phyloP scores from a whole-genome alignment of 37 sponge, comb jelly and placozoan species.

The Oopsacas minuta region DNA sequence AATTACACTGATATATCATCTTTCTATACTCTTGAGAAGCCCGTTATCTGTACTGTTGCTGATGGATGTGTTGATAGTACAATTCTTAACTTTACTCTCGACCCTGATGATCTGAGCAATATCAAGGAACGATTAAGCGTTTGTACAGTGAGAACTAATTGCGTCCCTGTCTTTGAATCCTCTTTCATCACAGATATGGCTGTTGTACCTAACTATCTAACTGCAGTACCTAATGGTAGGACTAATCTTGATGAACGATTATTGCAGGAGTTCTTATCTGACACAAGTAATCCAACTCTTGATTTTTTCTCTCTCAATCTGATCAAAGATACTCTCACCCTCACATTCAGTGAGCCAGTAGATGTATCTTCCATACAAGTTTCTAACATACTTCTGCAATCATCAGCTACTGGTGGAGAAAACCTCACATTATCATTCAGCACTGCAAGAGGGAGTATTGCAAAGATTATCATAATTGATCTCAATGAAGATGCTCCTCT shows the following conservation, averaged over 20 bases:
- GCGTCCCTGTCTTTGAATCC: constrained; percentile 39
- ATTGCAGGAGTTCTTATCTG: constrained; percentile 30
- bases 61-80: constrained; percentile 23
- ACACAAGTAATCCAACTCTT: constrained; percentile 45
- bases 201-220: constrained; percentile 37
- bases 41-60: background rate
- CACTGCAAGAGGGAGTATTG: background rate
- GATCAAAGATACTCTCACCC: constrained; percentile 21
- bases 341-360: constrained; percentile 62
- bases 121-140: constrained; percentile 37
- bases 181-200: constrained; percentile 50
- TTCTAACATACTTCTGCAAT: background rate
- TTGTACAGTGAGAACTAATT: constrained; percentile 51
- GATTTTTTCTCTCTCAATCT: constrained; percentile 36
- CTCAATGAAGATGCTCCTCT: background rate
- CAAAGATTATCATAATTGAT: background rate
- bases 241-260: background rate
- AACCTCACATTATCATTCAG: background rate
- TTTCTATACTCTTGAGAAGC: constrained; percentile 27
- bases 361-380: constrained; percentile 1
- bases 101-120: constrained; percentile 33
- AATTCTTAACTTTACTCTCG: constrained; percentile 31
- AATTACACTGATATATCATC: constrained; percentile 29
- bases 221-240: background rate
- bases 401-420: constrained; percentile 7